Base-by-base conservation (phyloP, 1,140 invertebrate genomes). In the Euwallacea fornicatus region DNA sequence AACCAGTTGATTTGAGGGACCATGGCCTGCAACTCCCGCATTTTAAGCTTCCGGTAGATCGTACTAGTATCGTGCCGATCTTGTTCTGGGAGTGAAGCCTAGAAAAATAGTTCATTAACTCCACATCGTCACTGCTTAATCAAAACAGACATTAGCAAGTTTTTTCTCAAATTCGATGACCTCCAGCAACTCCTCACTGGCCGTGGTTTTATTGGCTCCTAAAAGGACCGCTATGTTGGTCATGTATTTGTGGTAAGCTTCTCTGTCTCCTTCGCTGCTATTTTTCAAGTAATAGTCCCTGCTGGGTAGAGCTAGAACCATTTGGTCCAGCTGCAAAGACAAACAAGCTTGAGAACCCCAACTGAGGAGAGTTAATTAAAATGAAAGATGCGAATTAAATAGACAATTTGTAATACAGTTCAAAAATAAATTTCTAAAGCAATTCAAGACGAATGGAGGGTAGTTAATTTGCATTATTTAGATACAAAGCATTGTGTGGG, bases 1-100 rank as follows among this genome's bases (percentile, higher is more conserved):
- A 86, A 82, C 93, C 94, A 96, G 64, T 93, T 86, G 53, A 96
- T 83, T 82, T 92, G 85, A 0, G 91, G 91, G 10, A 93, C 89
- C 71, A 87, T 81, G 7, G 71, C 65, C 77, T 91, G 87, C 53
- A 94, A 78, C 75, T 91, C 83, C 10, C 79, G 77, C 41, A 94
- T 76, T 0, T 86, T 86, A 64, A 93, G 79, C 80, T 93, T 92
- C 6, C 85, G 83, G 77, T 94, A 94, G 44, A 92, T 92, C 13
- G 86, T 83, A 56, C 90, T 91, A 0, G 91, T 93, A 75, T 95
- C 93, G 73, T 94, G 92, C 1, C 92, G 83, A 75, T 95, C 92
- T 2, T 90, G 90, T 84, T 94, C 92, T 1, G 91, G 87, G 53
- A 90, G 80, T 0, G 91, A 91, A 2, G 88, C 88, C 91, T 93